Conservation (phyloP, 2,113 vertebrate species). For the Gadus chalcogrammus region DNA sequence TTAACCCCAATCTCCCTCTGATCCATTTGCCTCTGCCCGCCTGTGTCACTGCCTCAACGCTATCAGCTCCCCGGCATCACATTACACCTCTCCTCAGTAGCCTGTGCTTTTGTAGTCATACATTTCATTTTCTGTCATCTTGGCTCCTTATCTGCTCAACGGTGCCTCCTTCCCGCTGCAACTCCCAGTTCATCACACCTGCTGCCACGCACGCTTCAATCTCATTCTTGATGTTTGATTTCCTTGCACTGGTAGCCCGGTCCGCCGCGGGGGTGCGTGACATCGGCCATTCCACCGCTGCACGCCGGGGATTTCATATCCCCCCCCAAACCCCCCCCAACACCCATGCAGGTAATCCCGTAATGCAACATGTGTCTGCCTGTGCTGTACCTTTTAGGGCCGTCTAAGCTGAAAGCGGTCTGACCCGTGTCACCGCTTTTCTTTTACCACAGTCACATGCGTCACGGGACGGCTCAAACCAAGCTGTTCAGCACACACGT, state of each 20-base stretch:
- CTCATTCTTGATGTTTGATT: not conserved
- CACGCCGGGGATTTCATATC: no score
- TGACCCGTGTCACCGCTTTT: conserved; percentile 35
- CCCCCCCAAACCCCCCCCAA: no score
- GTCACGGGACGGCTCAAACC: not conserved
- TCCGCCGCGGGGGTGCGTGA: no score
- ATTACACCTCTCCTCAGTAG: conserved; percentile 40
- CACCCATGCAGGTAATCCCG: not conserved
- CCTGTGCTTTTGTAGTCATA: conserved; percentile 50
- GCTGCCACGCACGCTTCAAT: conserved; percentile 22
- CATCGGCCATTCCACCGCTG: no score
- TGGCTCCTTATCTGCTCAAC: conserved; percentile 36
- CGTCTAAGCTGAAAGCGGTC: conserved; percentile 38
- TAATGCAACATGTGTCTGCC: conserved; percentile 7
- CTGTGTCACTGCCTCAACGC: conserved; percentile 29
- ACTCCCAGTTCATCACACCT: conserved; percentile 48
- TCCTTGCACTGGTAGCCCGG: not conserved
- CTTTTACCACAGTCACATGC: conserved; percentile 30
- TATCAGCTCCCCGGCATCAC: conserved; percentile 44
- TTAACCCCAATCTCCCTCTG: conserved; percentile 47
- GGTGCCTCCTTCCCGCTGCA: conserved; percentile 23
- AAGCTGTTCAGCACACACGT: conserved; percentile 6
- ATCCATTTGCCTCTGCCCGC: conserved; percentile 43
- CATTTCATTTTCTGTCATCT: conserved; percentile 36
- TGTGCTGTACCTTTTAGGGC: conserved; percentile 33